phyloP scores from a whole-genome alignment of 2,888 invertebrate genomes.

The Rhamphomyia laevipes region DNA sequence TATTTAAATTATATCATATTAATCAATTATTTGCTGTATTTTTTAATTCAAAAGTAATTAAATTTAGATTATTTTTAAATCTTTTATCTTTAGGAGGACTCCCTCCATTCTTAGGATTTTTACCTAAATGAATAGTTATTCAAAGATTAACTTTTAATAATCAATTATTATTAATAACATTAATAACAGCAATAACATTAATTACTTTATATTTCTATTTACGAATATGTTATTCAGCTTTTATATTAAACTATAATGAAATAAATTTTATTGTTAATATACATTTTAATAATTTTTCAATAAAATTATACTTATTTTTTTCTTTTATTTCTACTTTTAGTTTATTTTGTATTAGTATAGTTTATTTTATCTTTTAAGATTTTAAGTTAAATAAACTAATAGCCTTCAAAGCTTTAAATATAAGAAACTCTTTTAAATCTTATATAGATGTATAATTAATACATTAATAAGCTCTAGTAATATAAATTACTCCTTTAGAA shows the following conservation, averaged over 20 bases:
- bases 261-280: conserved; percentile 35
- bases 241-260: conserved; percentile 41
- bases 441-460: conserved; percentile 30
- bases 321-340: conserved; percentile 25
- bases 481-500: conserved; percentile 39
- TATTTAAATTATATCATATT: conserved; percentile 40
- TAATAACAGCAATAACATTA: conserved; percentile 43
- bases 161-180: conserved; percentile 35
- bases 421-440: conserved; percentile 43
- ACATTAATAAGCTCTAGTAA: conserved; percentile 12
- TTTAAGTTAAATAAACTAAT: conserved; percentile 51
- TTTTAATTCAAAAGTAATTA: conserved; percentile 34
- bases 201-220: conserved; percentile 46
- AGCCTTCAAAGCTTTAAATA: conserved; percentile 53
- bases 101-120: conserved; percentile 49
- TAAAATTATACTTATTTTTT: conserved; percentile 21
- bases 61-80: conserved; percentile 43
- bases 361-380: conserved; percentile 32
- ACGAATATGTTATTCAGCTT: conserved; percentile 40
- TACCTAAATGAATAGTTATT: conserved; percentile 48
- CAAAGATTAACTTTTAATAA: conserved; percentile 40
- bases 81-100: conserved; percentile 46
- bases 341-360: conserved; percentile 23
- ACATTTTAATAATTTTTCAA: conserved; percentile 30
- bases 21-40: conserved; percentile 41